These are phyloP conservation scores for Brachypalpus laphriformis DNA, from an alignment of 2,888 invertebrate genomes.

Conservation along the genomic window DNA sequence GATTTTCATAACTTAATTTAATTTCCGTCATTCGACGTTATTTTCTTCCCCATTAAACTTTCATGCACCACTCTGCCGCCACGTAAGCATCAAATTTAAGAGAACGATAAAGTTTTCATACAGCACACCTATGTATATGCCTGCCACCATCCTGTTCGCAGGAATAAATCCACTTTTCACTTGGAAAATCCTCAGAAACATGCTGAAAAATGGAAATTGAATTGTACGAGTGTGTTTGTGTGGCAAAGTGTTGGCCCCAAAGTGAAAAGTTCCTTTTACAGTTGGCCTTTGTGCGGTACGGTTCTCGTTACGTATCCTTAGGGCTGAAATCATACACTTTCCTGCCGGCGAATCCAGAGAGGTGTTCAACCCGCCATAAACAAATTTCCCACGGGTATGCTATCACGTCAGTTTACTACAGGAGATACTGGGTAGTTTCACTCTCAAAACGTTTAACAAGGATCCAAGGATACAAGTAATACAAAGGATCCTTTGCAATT, in stretches of 20 bases:
- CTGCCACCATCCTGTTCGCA: slow-evolving; percentile 23
- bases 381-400: slow-evolving; percentile 62
- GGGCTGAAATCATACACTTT: slow-evolving; percentile 49
- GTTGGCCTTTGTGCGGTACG: slow-evolving; percentile 31
- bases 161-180: slow-evolving; percentile 46
- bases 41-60: slow-evolving; percentile 62
- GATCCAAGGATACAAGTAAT: background rate
- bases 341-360: slow-evolving; percentile 17
- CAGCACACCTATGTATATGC: background rate
- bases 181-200: slow-evolving; percentile 51
- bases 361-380: slow-evolving; percentile 53
- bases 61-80: slow-evolving; percentile 7
- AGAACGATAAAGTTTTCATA: slow-evolving; percentile 30
- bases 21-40: slow-evolving; percentile 48
- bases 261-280: slow-evolving; percentile 31
- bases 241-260: slow-evolving; percentile 37
- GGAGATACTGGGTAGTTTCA: slow-evolving; percentile 34
- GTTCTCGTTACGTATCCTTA: slow-evolving; percentile 46
- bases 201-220: slow-evolving; percentile 65
- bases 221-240: slow-evolving; percentile 32
- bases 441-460: slow-evolving; percentile 25
- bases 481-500: slow-evolving; percentile 19
- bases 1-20: slow-evolving; percentile 50
- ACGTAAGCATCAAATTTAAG: slow-evolving; percentile 37
- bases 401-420: slow-evolving; percentile 14